Conservation (phyloP, 2,113 vertebrate genomes). For the Ceuthmochares aereus region DNA sequence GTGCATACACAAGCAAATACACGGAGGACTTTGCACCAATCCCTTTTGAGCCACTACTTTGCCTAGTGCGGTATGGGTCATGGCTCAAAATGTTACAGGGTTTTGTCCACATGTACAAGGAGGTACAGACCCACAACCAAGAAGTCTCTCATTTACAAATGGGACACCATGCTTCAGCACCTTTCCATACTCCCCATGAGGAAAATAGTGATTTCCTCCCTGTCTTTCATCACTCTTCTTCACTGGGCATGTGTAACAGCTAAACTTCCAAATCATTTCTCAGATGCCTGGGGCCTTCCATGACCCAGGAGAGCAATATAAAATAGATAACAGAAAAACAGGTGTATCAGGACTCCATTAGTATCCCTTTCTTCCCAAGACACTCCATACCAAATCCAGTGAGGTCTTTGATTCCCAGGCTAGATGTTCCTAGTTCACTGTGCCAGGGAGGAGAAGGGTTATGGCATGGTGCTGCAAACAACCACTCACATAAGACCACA, state of each 20-base stretch:
- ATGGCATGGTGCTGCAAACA: rapidly evolving
- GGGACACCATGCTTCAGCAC: rapidly evolving
- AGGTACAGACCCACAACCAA: not conserved
- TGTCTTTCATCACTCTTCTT: not conserved
- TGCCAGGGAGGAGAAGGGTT: not conserved
- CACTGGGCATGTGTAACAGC: not conserved
- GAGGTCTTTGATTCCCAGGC: not conserved
- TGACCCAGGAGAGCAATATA: not conserved
- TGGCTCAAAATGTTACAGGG: not conserved
- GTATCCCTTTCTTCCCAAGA: not conserved
- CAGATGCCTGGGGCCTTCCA: not conserved
- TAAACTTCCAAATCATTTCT: not conserved
- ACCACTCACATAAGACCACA: rapidly evolving
- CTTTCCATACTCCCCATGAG: not conserved
- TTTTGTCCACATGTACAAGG: not conserved
- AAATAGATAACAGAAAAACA: not conserved
- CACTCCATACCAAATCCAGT: rapidly evolving
- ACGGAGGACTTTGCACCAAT: not conserved
- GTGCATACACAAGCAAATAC: not conserved
- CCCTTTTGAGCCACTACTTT: not conserved
- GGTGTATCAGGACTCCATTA: not conserved
- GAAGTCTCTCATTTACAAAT: not conserved
- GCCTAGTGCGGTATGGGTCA: not conserved
- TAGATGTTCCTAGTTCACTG: not conserved
- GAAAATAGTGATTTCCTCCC: rapidly evolving